Base-by-base conservation (phyloP, 2,888 invertebrate genomes). In the Magallana nippona region DNA sequence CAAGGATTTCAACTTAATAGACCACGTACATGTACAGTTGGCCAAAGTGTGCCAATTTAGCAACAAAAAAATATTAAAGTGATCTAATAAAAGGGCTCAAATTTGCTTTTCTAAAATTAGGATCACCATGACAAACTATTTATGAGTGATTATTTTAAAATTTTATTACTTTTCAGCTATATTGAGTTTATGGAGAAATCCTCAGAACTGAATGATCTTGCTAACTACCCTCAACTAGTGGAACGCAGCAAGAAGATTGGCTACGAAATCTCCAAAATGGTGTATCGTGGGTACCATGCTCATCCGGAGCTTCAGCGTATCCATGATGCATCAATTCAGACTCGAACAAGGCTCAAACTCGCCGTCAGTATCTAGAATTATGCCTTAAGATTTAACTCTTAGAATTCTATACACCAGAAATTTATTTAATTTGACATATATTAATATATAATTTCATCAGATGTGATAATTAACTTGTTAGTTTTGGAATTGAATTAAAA, bases 221-320 rank as follows among this genome's bases (percentile, higher is more conserved):
- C 82, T 1, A 90, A 89, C 27, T 93, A 91, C 83, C 90, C 92
- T 10, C 93, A 92, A 84, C 85, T 93, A 13, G 86, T 89, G 63
- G 92, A 92, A 82, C 84, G 93, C 17, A 91, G 93, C 79, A 89
- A 91, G 55, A 83, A 84, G 71, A 93, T 93, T 83, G 93, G 93
- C 2, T 92, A 91, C 82, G 86, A 87, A 19, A 90, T 93, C 1
- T 90, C 91, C 71, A 93, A 93, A 87, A 92, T 93, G 1, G 93
- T 93, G 10, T 93, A 92, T 85, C 85, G 93, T 56, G 93, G 93
- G 2, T 93, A 93, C 84, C 91, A 89, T 85, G 92, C 93, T 55
- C 91, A 91, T 84, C 90, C 91, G 8, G 90, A 89, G 56, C 89
- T 93, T 44, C 93, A 93, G 86, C 87, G 84, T 56, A 89, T 93